Base-by-base conservation (phyloP, 2,113 vertebrate genomes). In the Psophia crepitans region DNA sequence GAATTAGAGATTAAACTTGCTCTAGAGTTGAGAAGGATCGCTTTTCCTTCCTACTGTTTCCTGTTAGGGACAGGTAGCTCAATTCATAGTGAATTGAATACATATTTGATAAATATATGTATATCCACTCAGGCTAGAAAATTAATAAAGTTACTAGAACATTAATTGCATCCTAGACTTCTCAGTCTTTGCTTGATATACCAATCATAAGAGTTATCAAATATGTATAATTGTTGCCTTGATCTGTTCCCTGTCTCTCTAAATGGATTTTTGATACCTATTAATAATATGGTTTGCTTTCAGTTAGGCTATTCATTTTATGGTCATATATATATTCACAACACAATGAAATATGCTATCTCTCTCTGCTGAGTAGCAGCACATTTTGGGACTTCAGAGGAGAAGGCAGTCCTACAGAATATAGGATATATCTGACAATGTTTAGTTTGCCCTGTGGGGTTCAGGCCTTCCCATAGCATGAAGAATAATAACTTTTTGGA, bases 151-250 rank as follows among this genome's bases (percentile, higher is more conserved):
- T 77, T 64, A 37, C 35, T n/a, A 30, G 71, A 87, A 43, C 4
- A 20, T 73, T 65, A 74, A 61, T 65, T 63, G 32, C 53, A 30
- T 76, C n/a, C 30, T 70, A 70, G 51, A 46, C 33, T 56, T 51
- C 30, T 43, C 70, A 75, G 49, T 21, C n/a, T n/a, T n/a, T n/a
- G n/a, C n/a, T n/a, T n/a, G n/a, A n/a, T n/a, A n/a, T n/a, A n/a
- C n/a, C n/a, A n/a, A n/a, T n/a, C 44, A 16, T n/a, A 24, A 44
- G 46, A 0, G 0, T 77, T 53, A 57, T n/a, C 24, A 87, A 53
- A 48, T 48, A 46, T 3, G 4, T 69, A 1, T 35, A 57, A 61
- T 21, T 66, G 24, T 70, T 90, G 32, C 41, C 37, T 84, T 48
- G 30, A 54, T 71, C 30, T 53, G 20, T 63, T 89, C 58, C 37